Conservation (phyloP, 2,888 invertebrate species). For the Drosophila bunnanda region DNA sequence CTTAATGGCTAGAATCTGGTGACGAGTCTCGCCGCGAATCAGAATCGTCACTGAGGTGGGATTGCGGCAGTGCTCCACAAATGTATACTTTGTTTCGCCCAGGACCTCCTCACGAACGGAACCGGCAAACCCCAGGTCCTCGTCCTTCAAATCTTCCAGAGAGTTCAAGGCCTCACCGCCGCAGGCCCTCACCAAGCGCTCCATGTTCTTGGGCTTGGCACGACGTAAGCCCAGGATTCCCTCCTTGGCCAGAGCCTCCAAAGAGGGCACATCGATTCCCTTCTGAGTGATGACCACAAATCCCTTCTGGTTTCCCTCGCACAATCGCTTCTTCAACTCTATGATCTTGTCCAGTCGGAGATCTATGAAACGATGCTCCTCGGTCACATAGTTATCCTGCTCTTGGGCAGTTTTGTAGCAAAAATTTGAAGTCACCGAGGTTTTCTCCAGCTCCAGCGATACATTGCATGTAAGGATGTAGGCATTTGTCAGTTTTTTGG, state of each 20-base stretch:
- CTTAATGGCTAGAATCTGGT: conserved; percentile 98
- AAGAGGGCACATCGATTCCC: conserved; percentile 98
- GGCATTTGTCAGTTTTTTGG: conserved; percentile 95
- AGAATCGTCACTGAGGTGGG: conserved; percentile 98
- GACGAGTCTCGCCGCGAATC: conserved; percentile 98
- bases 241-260: conserved; percentile 98
- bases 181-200: conserved; percentile 96
- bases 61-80: conserved; percentile 97
- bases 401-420: conserved; percentile 99
- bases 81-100: conserved; percentile 99
- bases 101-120: conserved; percentile 98
- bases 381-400: conserved; percentile 95
- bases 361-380: conserved; percentile 98
- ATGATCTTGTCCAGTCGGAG: conserved; percentile 96
- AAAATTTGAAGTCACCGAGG: conserved; percentile 98
- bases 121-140: conserved; percentile 95
- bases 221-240: conserved; percentile 97
- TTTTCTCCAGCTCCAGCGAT: conserved; percentile 99
- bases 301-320: conserved; percentile 96
- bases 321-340: conserved; percentile 96
- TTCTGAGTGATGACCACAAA: conserved; percentile 99
- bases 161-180: conserved; percentile 98
- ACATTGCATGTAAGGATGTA: conserved; percentile 99
- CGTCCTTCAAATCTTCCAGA: conserved; percentile 95
- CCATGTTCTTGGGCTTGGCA: conserved; percentile 99